phyloP scores from a whole-genome alignment of 2,113 vertebrate species.

The Hippocampus mohnikei region DNA sequence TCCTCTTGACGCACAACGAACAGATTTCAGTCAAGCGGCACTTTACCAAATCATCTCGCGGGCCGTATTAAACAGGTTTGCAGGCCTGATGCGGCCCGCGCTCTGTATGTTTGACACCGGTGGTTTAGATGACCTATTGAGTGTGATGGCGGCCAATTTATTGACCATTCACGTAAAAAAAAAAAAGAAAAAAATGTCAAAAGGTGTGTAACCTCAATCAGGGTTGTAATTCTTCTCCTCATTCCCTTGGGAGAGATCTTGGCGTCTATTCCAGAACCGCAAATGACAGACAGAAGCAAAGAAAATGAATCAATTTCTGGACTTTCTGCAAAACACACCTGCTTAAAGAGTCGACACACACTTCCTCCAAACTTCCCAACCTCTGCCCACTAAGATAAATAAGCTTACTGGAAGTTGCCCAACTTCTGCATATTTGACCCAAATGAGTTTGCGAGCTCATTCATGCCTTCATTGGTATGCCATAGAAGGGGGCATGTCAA shows the following conservation, averaged over 20 bases:
- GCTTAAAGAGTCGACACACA: slow-evolving; percentile 7
- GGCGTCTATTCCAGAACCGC: slow-evolving; percentile 1
- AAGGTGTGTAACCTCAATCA: slow-evolving; percentile 3
- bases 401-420: not conserved
- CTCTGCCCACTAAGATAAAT: not conserved
- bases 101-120: no score
- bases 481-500: slow-evolving; percentile 1
- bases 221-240: slow-evolving; percentile 16
- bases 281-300: slow-evolving; percentile 12
- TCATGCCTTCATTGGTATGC: slow-evolving; percentile 30
- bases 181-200: not conserved
- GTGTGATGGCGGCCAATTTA: not conserved
- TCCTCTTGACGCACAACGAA: no score
- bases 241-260: slow-evolving; percentile 3
- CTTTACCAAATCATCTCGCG: no score
- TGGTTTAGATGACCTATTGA: no score
- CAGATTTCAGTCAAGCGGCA: no score
- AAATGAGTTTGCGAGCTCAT: slow-evolving; percentile 15
- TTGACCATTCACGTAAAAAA: not conserved
- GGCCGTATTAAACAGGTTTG: no score
- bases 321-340: not conserved
- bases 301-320: not conserved
- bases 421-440: slow-evolving; percentile 22
- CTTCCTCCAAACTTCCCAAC: not conserved
- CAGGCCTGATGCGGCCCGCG: no score